These are phyloP conservation scores for Chrysomallon squamiferum DNA, from an alignment of 1,140 invertebrate genomes.

Conservation along the genomic window DNA sequence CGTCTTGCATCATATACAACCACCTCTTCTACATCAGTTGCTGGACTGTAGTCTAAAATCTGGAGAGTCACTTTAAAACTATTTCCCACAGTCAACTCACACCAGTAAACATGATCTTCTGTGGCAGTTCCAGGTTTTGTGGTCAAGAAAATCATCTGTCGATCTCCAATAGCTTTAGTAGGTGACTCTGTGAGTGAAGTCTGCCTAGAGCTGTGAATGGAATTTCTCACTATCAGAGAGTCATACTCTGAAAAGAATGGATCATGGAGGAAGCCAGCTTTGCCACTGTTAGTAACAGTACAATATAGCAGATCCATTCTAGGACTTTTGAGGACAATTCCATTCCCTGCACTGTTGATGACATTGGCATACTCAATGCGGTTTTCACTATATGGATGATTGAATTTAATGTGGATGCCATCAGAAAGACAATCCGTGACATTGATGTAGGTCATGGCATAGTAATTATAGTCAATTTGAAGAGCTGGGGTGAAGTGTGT, in stretches of 20 bases:
- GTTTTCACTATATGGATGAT: slow-evolving; percentile 73
- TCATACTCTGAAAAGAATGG: slow-evolving; percentile 78
- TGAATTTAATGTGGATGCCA: slow-evolving; percentile 84
- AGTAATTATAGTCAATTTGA: slow-evolving; percentile 94
- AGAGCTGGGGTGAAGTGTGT: slow-evolving; percentile 88
- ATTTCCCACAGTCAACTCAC: slow-evolving; percentile 22
- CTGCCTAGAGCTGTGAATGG: slow-evolving; percentile 35
- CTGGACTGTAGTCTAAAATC: slow-evolving; percentile 60
- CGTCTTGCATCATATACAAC: slow-evolving; percentile 45
- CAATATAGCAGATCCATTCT: slow-evolving; percentile 43
- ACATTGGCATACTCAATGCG: slow-evolving; percentile 46
- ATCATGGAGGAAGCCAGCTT: slow-evolving; percentile 91
- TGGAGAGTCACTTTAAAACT: slow-evolving; percentile 35
- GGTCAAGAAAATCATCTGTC: slow-evolving; percentile 35
- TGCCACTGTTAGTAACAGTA: slow-evolving; percentile 71
- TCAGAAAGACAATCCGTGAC: slow-evolving; percentile 68
- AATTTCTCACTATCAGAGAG: slow-evolving; percentile 50
- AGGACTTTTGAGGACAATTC: slow-evolving; percentile 49
- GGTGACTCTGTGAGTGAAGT: slow-evolving; percentile 18
- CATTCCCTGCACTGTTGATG: slow-evolving; percentile 50
- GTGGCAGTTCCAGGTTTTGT: slow-evolving; percentile 18
- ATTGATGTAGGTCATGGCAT: slow-evolving; percentile 67
- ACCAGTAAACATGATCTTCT: slow-evolving; percentile 32
- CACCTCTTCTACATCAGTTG: slow-evolving; percentile 51
- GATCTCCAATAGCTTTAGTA: slow-evolving; percentile 13